Evolutionary conservation across 2,888 invertebrate species (phyloP).

Genomic region (Pilophorus perplexus): DNA sequence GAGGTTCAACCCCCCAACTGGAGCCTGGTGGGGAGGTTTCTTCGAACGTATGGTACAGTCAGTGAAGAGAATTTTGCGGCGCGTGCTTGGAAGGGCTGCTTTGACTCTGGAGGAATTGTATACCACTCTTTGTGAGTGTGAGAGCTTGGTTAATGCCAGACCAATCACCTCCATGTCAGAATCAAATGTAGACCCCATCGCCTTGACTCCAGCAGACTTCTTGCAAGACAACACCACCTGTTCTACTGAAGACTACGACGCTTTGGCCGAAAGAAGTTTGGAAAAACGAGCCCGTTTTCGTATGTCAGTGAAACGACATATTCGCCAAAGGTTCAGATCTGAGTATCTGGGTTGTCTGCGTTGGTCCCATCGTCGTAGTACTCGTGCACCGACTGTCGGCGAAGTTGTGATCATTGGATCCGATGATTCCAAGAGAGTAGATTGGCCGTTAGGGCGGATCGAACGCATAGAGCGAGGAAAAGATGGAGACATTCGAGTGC

Average conservation of each 20-base stretch:
- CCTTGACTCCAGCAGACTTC: slow-evolving; percentile 41
- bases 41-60: slow-evolving; percentile 47
- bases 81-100: neutral
- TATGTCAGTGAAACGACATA: too few species aligned
- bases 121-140: slow-evolving; percentile 19
- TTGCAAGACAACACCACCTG: neutral
- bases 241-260: neutral
- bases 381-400: neutral
- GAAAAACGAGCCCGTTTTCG: neutral
- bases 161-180: too few species aligned
- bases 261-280: neutral
- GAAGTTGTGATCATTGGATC: neutral
- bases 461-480: too few species aligned
- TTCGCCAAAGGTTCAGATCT: too few species aligned
- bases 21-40: slow-evolving; percentile 54
- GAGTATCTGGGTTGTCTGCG: too few species aligned
- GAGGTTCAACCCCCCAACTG: slow-evolving; percentile 52
- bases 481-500: too few species aligned
- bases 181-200: slow-evolving; percentile 44
- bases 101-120: neutral
- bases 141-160: too few species aligned
- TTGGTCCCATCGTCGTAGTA: neutral
- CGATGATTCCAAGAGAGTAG: neutral
- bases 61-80: neutral
- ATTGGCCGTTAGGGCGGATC: too few species aligned